A percentile compares a stretch with the other conserved stretches of the same genome.
These are phyloP conservation scores for Panorpa germanica DNA, from an alignment of 2,888 invertebrate genomes.

Conservation along the genomic window DNA sequence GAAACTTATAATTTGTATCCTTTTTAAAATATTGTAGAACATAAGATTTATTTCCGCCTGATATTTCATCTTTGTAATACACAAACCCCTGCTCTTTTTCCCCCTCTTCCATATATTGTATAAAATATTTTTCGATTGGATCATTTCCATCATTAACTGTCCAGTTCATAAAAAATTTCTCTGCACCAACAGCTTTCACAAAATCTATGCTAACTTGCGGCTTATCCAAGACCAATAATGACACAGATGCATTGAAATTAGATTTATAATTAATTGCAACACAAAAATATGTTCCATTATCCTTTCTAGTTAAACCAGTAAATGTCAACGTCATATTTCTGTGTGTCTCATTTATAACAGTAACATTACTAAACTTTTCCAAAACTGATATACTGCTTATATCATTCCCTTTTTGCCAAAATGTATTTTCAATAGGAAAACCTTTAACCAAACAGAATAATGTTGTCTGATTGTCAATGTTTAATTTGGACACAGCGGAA, in stretches of 20 bases:
- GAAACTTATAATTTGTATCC: constrained; percentile 44
- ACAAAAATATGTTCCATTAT: constrained; percentile 55
- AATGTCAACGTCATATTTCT: constrained; percentile 36
- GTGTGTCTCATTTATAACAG: constrained; percentile 31
- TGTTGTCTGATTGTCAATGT: no score
- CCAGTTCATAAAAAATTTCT: constrained; percentile 66
- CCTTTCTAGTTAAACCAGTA: constrained; percentile 37
- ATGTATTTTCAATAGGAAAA: constrained; percentile 30
- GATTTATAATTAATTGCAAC: constrained; percentile 18
- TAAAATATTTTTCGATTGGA: constrained; percentile 35
- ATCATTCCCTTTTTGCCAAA: constrained; percentile 37
- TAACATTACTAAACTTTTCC: constrained; percentile 21
- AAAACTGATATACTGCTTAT: constrained; percentile 21
- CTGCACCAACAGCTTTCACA: constrained; percentile 54
- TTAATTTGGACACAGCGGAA: no score
- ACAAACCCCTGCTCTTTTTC: constrained; percentile 31
- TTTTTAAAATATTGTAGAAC: constrained; percentile 45
- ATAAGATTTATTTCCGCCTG: constrained; percentile 42
- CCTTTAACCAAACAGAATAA: constrained; percentile 35
- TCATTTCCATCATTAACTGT: constrained; percentile 60
- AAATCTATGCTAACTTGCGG: constrained; percentile 53
- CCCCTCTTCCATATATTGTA: constrained; percentile 34
- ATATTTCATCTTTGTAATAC: constrained; percentile 37
- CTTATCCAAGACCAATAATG: constrained; percentile 41
- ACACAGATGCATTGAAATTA: constrained; percentile 25